Conservation (phyloP, 2,113 vertebrate genomes). For the Mormoops blainvillei region DNA sequence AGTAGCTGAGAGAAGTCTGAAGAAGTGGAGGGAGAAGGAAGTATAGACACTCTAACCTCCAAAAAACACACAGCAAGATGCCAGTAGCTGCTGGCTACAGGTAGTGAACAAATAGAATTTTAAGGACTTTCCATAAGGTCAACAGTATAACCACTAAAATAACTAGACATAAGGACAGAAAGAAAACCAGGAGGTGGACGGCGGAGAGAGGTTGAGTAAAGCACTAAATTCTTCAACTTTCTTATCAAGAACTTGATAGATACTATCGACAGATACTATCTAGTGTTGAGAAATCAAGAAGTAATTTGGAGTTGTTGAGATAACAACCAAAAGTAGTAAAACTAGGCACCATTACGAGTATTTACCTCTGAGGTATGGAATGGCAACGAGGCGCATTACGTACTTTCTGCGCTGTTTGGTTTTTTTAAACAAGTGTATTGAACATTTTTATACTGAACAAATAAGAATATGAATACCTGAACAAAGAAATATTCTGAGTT, state of each 20-base stretch:
- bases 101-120: neutral
- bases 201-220: neutral
- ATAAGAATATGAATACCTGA: neutral
- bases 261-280: neutral
- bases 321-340: neutral
- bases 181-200: neutral
- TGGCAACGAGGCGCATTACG: neutral
- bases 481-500: neutral
- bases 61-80: too few relatives aligned
- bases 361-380: neutral
- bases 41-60: neutral
- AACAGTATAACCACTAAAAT: neutral
- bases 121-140: neutral
- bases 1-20: neutral
- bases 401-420: neutral
- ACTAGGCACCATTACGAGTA: neutral
- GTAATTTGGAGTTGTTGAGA: neutral
- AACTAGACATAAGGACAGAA: neutral
- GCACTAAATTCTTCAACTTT: neutral
- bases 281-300: neutral
- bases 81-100: neutral
- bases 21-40: neutral
- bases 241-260: neutral
- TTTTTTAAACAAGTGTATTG: neutral
- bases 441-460: neutral